Conservation (phyloP, 2,113 vertebrate genomes). For the Hemicordylus capensis region DNA sequence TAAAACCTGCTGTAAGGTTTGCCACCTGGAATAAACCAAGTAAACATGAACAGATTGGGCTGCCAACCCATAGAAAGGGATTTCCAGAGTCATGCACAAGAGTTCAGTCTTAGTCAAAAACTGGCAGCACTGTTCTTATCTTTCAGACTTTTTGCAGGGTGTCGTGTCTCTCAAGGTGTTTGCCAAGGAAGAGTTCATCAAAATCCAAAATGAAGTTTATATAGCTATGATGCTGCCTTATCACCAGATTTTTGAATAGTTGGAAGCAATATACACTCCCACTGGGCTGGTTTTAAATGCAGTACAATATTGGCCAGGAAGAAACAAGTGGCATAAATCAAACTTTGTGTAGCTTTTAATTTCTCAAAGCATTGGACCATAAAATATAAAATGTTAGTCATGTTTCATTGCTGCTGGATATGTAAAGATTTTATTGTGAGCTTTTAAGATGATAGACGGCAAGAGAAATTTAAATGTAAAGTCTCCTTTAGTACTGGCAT, state of each 20-base stretch:
- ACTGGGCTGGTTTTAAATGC: background rate
- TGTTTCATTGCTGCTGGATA: conserved; percentile 12
- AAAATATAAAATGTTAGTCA: background rate
- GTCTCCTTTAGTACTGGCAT: background rate
- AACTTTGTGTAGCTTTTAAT: background rate
- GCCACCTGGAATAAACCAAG: too few relatives aligned
- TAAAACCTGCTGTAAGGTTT: too few relatives aligned
- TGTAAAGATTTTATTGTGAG: background rate
- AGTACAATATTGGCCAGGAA: background rate
- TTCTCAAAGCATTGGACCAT: background rate
- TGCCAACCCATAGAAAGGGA: too few relatives aligned
- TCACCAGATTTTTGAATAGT: background rate
- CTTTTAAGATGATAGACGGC: conserved; percentile 26
- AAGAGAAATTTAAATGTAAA: background rate
- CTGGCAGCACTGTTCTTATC: background rate
- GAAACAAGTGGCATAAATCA: background rate
- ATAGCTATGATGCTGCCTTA: background rate
- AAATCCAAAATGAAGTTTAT: background rate
- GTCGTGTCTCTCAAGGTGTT: background rate
- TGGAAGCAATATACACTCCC: background rate
- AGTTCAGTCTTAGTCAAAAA: background rate
- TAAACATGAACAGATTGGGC: too few relatives aligned
- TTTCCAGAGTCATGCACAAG: background rate
- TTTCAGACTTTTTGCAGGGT: background rate
- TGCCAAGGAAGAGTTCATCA: background rate